Base-by-base conservation (phyloP, 37 sponge, comb jelly and placozoan genomes). In the Aplysina aerophoba region DNA sequence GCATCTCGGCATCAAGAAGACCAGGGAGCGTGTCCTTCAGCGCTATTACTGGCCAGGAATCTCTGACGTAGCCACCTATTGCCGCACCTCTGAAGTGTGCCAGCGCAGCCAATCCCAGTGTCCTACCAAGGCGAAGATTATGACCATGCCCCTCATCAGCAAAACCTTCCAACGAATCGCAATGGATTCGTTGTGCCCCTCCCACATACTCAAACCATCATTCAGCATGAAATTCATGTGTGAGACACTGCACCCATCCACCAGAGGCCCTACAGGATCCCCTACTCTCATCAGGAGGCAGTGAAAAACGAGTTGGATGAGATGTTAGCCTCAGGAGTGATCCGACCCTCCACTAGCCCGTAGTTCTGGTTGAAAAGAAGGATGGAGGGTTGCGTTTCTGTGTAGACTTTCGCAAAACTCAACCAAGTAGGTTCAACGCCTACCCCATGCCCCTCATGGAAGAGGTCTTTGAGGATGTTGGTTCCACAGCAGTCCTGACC, bases 141-240 rank as follows among this genome's bases (percentile, higher is more conserved):
- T 86, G 13, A 84, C 89, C 21, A 31, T 88, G 15, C 93, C 93
- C 24, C 37, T 86, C 1, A 80, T 88, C 21, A 35, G n/a, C 0
- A 65, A 83, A 27, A 89, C 89, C 57, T 92, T 88, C 84, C 30
- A 58, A 56, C 71, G 84, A 65, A 68, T 92, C 21, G 87, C 89
- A 2, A 92, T 89, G 86, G 93, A 92, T 35, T 88, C 66, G 85
- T 88, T 17, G 89, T 87, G 22, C 89, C 86, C 53, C 53, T 89
- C 0, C 87, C 89, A 12, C n/a, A 66, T 19, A 89, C 83, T 50
- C 81, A 44, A 20, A 14, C n/a, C 20, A 0, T 82, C 15, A 65
- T 39, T 34, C 41, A 62, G 6, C 83, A 82, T 61, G 35, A 60
- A 19, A 81, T 81, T 62, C 5, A 58, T 16, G 38, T 64, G 4